phyloP scores from a whole-genome alignment of 2,888 invertebrate genomes.

The Leucoptera coffeella region DNA sequence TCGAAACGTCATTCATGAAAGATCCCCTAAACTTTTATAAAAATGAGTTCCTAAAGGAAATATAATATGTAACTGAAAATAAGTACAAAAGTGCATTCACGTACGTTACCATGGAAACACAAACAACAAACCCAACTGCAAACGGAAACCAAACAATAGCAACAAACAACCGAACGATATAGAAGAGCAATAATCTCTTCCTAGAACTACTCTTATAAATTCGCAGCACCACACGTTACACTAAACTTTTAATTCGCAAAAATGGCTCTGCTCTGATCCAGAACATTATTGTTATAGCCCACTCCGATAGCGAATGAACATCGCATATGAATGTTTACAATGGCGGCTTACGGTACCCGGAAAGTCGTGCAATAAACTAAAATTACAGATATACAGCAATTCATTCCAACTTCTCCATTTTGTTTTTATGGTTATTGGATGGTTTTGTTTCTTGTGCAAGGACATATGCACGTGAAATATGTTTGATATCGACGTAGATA shows the following conservation, averaged over 20 bases:
- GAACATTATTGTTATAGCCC: conserved; percentile 13
- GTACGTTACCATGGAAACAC: too few relatives aligned
- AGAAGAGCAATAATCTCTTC: too few relatives aligned
- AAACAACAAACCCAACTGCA: not conserved
- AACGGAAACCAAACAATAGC: not conserved
- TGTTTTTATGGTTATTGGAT: too few relatives aligned
- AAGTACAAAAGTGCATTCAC: too few relatives aligned
- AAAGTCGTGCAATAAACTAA: conserved; percentile 23
- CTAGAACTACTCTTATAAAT: conserved; percentile 15
- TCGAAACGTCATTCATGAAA: too few relatives aligned
- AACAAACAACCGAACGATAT: too few relatives aligned
- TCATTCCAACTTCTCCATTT: not conserved
- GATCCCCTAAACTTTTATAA: too few relatives aligned
- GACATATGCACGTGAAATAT: too few relatives aligned
- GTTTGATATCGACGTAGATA: too few relatives aligned
- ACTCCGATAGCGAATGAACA: conserved; percentile 3
- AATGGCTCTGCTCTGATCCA: conserved; percentile 12
- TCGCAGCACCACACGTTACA: conserved; percentile 12
- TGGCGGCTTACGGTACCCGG: conserved; percentile 21
- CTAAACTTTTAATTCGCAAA: conserved; percentile 16
- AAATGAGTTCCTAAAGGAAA: too few relatives aligned
- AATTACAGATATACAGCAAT: conserved; percentile 10
- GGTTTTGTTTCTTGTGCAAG: too few relatives aligned
- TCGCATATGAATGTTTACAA: conserved; percentile 27
- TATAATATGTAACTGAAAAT: too few relatives aligned